phyloP scores from a whole-genome alignment of 2,888 invertebrate species.

The Graphium colonna region DNA sequence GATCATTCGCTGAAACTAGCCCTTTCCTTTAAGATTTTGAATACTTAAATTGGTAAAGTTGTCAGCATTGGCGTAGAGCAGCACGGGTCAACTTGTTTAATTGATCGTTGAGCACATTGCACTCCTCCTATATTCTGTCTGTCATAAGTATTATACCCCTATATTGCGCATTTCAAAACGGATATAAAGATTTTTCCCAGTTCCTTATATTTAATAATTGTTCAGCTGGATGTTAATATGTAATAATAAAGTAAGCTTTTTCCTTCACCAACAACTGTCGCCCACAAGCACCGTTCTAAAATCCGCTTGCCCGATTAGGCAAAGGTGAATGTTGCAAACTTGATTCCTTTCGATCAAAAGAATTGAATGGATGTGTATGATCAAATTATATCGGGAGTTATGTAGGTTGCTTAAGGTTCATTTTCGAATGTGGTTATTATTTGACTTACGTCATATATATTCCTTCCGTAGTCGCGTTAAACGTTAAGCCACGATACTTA shows the following conservation, averaged over 20 bases:
- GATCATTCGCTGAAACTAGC: no score
- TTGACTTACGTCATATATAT: constrained; percentile 32
- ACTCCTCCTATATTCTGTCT: no score
- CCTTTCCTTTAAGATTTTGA: no score
- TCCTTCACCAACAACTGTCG: constrained; percentile 53
- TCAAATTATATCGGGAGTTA: constrained; percentile 20
- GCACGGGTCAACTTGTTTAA: no score
- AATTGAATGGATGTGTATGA: constrained; percentile 19
- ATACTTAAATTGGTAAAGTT: no score
- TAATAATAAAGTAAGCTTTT: constrained; percentile 37
- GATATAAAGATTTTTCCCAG: no score
- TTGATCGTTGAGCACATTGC: no score
- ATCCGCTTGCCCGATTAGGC: constrained; percentile 77
- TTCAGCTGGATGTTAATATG: no score
- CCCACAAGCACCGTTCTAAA: constrained; percentile 73
- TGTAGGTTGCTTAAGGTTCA: constrained; percentile 27
- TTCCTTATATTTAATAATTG: no score
- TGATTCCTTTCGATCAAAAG: constrained; percentile 38
- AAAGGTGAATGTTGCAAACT: constrained; percentile 77
- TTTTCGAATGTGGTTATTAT: constrained; percentile 26
- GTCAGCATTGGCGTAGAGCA: no score
- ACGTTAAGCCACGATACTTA: constrained; percentile 64
- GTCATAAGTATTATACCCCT: no score
- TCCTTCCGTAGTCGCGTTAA: constrained; percentile 36
- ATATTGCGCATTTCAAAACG: no score